Conservation (phyloP, 2,113 vertebrate species). For the Hydrolagus affinis region DNA sequence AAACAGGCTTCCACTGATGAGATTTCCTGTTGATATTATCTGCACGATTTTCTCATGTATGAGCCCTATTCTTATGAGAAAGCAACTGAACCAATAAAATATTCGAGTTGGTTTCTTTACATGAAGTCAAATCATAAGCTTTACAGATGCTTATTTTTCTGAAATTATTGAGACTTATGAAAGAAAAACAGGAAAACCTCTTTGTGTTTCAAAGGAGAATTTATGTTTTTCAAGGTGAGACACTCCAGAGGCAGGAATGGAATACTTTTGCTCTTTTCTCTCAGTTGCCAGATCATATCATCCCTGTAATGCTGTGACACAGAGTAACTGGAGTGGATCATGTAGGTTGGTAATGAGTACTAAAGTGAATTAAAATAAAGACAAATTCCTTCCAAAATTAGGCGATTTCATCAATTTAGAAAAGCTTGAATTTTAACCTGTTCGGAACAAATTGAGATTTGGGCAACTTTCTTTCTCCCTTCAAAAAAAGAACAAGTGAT, state of each 20-base stretch:
- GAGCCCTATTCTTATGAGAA: neutral
- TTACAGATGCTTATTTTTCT: no score
- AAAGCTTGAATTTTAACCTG: neutral
- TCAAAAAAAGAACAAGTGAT: no score
- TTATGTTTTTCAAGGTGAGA: neutral
- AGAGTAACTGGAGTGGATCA: neutral
- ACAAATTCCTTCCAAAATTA: neutral
- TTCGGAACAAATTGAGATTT: no score
- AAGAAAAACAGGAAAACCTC: neutral
- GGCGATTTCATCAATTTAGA: neutral
- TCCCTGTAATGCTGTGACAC: no score
- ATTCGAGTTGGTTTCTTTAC: neutral
- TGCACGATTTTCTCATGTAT: neutral
- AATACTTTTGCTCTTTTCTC: neutral
- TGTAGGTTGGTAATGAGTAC: neutral
- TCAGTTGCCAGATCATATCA: no score
- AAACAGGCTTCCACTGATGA: neutral
- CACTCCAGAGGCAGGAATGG: neutral
- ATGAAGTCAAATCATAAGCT: neutral
- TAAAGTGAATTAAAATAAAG: neutral
- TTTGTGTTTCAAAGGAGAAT: neutral
- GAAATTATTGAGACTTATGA: neutral
- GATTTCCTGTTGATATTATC: slow-evolving; percentile 10
- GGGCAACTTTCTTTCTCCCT: neutral
- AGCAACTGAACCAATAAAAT: slow-evolving; percentile 11